A percentile compares a stretch with the other conserved stretches of the same genome.
phyloP scores from a whole-genome alignment of 1,140 invertebrate genomes.

The Penaeus japonicus region DNA sequence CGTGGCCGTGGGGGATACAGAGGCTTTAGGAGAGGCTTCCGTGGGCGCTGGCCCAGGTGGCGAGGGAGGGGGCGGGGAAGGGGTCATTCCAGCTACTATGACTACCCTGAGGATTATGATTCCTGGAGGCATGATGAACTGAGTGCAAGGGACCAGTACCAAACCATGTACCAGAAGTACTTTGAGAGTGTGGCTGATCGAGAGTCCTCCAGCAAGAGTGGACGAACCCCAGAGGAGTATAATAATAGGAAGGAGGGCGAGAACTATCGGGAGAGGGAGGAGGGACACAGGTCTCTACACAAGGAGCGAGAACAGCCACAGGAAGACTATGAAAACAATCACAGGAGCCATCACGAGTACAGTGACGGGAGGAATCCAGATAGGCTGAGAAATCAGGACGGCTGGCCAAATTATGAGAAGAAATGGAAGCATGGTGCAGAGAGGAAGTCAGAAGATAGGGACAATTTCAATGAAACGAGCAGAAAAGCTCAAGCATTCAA shows the following conservation, averaged over 20 bases:
- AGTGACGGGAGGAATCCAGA: no score
- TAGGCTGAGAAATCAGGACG: no score
- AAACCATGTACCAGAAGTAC: slow-evolving; percentile 41
- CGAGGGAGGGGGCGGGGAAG: neutral
- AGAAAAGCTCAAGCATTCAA: no score
- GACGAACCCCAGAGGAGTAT: neutral
- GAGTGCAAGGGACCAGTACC: slow-evolving; percentile 23
- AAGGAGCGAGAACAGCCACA: neutral
- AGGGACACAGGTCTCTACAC: neutral
- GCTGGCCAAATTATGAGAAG: no score
- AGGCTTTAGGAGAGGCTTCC: neutral
- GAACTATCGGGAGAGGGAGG: neutral
- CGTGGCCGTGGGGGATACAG: neutral
- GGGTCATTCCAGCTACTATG: neutral
- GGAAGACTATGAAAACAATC: neutral
- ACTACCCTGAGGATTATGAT: slow-evolving; percentile 15
- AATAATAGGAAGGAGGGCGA: neutral
- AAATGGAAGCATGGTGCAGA: no score
- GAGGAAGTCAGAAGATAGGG: no score
- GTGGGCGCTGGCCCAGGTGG: slow-evolving; percentile 3
- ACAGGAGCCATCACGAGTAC: neutral
- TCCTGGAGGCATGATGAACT: neutral
- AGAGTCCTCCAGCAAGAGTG: neutral
- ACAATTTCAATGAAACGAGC: no score
- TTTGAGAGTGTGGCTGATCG: slow-evolving; percentile 43